Base-by-base conservation (phyloP, 37 sponge, comb jelly and placozoan species). In the Hormiphora californensis region DNA sequence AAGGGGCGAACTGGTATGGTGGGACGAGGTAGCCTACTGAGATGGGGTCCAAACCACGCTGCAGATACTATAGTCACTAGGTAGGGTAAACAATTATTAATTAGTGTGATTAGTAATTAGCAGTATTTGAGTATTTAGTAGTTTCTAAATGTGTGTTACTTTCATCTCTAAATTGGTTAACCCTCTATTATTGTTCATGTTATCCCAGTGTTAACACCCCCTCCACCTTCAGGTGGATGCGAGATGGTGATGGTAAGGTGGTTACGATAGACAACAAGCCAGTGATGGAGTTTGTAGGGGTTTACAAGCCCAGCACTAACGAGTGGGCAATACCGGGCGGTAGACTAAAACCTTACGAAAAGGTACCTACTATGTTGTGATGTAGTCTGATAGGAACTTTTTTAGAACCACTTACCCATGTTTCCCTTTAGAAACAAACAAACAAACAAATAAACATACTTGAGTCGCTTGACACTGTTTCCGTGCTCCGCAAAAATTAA, bases 41-140 rank as follows among this genome's bases (percentile, higher is more conserved):
- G 92, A 39, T 98, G 99, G 99, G 99, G 99, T 19, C 99, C 99
- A 0, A 98, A 98, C 63, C 99, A 98, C 88, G 99, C 99, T 27
- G 99, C 94, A 33, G 99, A 98, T 78, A 94, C 99, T 19, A 93
- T 98, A 59, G 95, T 95, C 12, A 94, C 95, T 43, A 93, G 96
- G 81, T 73, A 73, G 5, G 11, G 62, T 21, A 59, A 7, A 46
- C 51, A 15, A 49, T 15, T 17, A 49, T 15, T 49, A 49, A 49
- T 49, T 49, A 15, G 53, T n/a, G n/a, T n/a, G n/a, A n/a, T n/a
- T n/a, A n/a, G n/a, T n/a, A n/a, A n/a, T n/a, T n/a, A 49, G 53
- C 53, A 49, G 12, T 49, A 15, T 49, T 49, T 17, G 15, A 17
- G 9, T 15, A 17, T 49, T 17, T 49, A 49, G 15, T 49, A 17